These are phyloP conservation scores for Galaxea fascicularis DNA, from an alignment of 92 coral and sea anemone genomes.

Conservation along the genomic window DNA sequence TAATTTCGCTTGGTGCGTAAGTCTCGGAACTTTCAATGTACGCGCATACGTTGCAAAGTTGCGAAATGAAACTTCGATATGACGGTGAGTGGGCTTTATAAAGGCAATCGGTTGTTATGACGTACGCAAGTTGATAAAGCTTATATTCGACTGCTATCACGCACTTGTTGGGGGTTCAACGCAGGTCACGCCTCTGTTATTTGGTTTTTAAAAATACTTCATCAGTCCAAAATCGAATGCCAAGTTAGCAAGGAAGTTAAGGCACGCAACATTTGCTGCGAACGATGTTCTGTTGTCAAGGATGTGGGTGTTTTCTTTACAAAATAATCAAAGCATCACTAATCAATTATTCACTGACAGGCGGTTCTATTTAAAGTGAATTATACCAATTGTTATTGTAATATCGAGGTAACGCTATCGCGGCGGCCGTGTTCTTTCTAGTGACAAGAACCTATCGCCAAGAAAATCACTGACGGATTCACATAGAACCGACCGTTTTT, in stretches of 20 bases:
- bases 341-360: conserved; percentile 14
- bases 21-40: no score
- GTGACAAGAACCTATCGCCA: background rate
- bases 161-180: background rate
- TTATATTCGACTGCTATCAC: background rate
- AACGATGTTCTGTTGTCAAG: background rate
- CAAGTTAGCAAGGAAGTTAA: background rate
- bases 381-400: conserved; percentile 12
- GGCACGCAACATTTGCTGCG: background rate
- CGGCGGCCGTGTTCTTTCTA: background rate
- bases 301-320: background rate
- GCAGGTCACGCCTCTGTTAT: conserved; percentile 2
- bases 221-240: background rate
- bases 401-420: background rate
- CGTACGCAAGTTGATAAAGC: conserved; percentile 17
- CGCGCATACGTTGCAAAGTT: conserved; percentile 8
- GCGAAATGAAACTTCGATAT: background rate
- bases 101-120: background rate
- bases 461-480: background rate
- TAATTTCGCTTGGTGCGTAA: background rate
- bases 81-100: conserved; percentile 1
- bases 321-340: background rate
- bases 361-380: conserved; percentile 8
- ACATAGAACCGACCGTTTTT: background rate
- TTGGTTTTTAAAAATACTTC: background rate